Evolutionary conservation across 1,140 invertebrate genomes (phyloP).

Genomic region (Drosophila baimaii): DNA sequence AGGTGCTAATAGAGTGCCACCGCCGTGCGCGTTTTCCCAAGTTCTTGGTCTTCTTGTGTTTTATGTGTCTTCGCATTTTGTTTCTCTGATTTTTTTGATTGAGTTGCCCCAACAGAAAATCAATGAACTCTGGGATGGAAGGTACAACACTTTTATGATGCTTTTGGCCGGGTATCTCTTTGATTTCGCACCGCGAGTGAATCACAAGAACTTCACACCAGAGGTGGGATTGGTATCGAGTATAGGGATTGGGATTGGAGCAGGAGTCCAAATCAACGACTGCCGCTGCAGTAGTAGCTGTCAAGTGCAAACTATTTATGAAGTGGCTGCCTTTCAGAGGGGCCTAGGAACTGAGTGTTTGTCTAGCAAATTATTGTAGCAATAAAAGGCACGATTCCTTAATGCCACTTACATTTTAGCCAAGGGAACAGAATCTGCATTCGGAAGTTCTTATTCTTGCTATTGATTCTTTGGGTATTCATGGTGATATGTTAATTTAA

Average conservation of each 20-base stretch:
- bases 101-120: constrained; percentile 71
- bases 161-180: constrained; percentile 68
- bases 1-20: constrained; percentile 84
- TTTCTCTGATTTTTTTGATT: constrained; percentile 62
- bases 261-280: constrained; percentile 24
- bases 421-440: not conserved
- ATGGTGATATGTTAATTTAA: no score
- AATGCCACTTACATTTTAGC: constrained; percentile 29
- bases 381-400: constrained; percentile 41
- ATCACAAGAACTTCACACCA: constrained; percentile 76
- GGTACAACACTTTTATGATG: constrained; percentile 68
- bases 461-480: no score
- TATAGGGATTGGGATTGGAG: constrained; percentile 6
- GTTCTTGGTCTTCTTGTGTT: constrained; percentile 41
- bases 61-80: constrained; percentile 34
- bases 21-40: constrained; percentile 77
- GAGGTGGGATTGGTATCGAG: constrained; percentile 1
- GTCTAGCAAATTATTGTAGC: constrained; percentile 70
- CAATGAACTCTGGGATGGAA: constrained; percentile 70
- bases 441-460: not conserved
- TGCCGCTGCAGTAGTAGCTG: constrained; percentile 62
- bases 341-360: constrained; percentile 57
- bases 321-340: constrained; percentile 40
- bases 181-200: constrained; percentile 77
- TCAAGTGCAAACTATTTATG: constrained; percentile 75